These are phyloP conservation scores for Protomyctophum bolini DNA, from an alignment of 2,113 vertebrate species.

Conservation along the genomic window DNA sequence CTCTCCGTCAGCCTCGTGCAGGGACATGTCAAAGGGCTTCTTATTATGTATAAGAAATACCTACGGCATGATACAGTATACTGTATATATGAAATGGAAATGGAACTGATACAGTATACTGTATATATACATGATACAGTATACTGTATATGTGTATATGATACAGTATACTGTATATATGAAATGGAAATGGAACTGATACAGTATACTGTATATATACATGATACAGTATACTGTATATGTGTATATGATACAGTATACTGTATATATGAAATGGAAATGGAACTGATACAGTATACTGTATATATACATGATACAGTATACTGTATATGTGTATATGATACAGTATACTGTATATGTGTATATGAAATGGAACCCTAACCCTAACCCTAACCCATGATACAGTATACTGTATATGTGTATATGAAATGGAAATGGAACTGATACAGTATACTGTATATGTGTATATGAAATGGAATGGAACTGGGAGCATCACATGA, in stretches of 20 bases:
- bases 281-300: no score
- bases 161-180: background rate
- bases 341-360: background rate
- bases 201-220: no score
- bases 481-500: background rate
- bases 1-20: constrained; percentile 25
- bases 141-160: background rate
- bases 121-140: no score
- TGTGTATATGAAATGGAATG: background rate
- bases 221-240: background rate
- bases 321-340: background rate
- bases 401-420: background rate
- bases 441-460: background rate
- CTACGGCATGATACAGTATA: no score
- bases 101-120: no score
- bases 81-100: background rate
- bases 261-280: background rate
- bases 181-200: background rate
- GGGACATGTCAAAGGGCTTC: constrained; percentile 10
- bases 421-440: background rate
- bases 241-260: background rate
- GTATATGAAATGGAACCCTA: background rate
- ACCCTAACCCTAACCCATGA: no score
- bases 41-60: constrained; percentile 43
- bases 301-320: no score